phyloP scores from a whole-genome alignment of 2,797 vertebrate species.

The Helicolenus hilgendorfi region DNA sequence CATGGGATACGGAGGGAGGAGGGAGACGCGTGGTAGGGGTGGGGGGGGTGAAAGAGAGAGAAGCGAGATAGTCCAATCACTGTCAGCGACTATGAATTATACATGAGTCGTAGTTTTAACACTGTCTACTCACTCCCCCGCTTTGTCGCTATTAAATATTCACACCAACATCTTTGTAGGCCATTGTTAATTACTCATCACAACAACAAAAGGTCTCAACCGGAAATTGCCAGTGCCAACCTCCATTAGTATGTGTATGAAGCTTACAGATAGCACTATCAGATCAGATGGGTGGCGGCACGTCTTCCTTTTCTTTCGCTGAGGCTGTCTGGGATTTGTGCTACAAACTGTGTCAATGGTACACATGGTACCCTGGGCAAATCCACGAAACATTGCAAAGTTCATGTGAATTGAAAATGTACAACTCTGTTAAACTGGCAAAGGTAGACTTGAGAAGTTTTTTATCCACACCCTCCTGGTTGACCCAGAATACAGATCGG shows the following conservation, averaged over 20 bases:
- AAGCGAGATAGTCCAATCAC: slow-evolving; percentile 72
- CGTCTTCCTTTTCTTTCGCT: slow-evolving; percentile 7
- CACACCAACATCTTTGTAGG: slow-evolving; percentile 90
- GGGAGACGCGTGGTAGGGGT: neutral
- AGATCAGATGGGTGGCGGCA: slow-evolving; percentile 57
- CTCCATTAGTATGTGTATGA: slow-evolving; percentile 81
- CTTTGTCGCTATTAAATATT: slow-evolving; percentile 92
- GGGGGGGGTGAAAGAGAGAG: slow-evolving; percentile 13
- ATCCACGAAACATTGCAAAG: neutral
- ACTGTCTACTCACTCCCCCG: slow-evolving; percentile 77
- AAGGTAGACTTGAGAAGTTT: neutral
- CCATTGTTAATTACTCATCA: slow-evolving; percentile 90
- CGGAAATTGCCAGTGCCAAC: slow-evolving; percentile 80
- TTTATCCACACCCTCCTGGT: neutral
- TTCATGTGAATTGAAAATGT: neutral
- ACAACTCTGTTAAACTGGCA: neutral
- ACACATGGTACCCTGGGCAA: neutral
- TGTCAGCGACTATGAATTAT: slow-evolving; percentile 92
- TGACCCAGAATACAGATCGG: slow-evolving; percentile 3
- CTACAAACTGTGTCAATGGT: neutral
- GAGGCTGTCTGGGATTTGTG: neutral
- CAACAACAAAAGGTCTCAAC: slow-evolving; percentile 86
- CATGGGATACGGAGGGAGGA: slow-evolving; percentile 46
- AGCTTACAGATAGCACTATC: slow-evolving; percentile 70
- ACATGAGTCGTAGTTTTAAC: slow-evolving; percentile 90